Conservation (phyloP, 2,888 invertebrate species). For the Idaea straminata region DNA sequence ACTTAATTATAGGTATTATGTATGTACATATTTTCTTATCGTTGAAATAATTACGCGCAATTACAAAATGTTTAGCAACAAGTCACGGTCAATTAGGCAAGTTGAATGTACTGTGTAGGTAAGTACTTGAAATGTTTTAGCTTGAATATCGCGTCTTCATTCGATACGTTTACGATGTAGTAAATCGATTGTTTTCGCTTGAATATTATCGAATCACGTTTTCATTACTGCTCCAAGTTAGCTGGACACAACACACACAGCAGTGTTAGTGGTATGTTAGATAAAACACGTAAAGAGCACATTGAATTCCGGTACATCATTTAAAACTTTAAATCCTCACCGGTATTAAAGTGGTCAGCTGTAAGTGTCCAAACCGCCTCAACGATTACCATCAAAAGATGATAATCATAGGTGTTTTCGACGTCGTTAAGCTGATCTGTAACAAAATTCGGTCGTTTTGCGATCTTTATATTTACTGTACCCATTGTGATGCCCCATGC, state of each 20-base stretch:
- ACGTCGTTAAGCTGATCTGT: constrained; percentile 79
- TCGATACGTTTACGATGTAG: constrained; percentile 6
- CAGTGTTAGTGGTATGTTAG: constrained; percentile 31
- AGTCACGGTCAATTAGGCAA: constrained; percentile 29
- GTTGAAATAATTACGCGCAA: constrained; percentile 24
- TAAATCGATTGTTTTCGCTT: constrained; percentile 7
- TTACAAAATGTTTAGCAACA: constrained; percentile 26
- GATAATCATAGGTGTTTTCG: constrained; percentile 80
- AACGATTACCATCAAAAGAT: constrained; percentile 78
- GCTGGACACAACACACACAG: constrained; percentile 26
- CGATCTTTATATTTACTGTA: constrained; percentile 45
- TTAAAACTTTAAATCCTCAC: constrained; percentile 70
- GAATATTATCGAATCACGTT: background rate
- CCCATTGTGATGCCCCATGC: constrained; percentile 64
- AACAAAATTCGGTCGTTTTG: constrained; percentile 77
- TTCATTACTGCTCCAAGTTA: constrained; percentile 6
- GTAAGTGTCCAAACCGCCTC: constrained; percentile 74
- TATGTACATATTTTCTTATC: constrained; percentile 15
- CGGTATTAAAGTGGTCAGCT: constrained; percentile 71
- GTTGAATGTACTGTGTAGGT: constrained; percentile 26
- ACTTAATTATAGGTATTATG: background rate
- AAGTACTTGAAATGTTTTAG: background rate
- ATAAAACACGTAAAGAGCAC: constrained; percentile 58
- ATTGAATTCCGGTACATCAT: constrained; percentile 60
- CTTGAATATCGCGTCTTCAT: constrained; percentile 5